Evolutionary conservation across 2,888 invertebrate genomes (phyloP).

Genomic region (Synanthedon vespiformis): DNA sequence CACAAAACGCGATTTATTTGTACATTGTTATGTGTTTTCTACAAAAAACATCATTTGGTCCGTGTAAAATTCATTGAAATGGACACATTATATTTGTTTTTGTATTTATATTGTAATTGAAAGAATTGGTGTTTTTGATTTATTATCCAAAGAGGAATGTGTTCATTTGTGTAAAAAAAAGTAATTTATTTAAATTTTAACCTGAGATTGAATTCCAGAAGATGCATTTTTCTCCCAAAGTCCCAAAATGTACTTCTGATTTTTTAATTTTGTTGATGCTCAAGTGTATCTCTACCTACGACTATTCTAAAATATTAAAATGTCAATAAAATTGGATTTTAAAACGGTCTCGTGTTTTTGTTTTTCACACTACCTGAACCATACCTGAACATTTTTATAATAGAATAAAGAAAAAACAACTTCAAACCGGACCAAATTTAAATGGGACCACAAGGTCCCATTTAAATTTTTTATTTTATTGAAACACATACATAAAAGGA

Average conservation of each 20-base stretch:
- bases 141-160: constrained; percentile 62
- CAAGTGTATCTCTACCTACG: no score
- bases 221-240: constrained; percentile 41
- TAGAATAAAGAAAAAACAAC: no score
- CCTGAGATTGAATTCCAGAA: constrained; percentile 59
- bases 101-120: constrained; percentile 9
- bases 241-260: not conserved
- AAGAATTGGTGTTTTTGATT: constrained; percentile 29
- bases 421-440: no score
- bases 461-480: no score
- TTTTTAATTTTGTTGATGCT: no score
- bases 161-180: constrained; percentile 52
- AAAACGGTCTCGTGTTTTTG: constrained; percentile 22
- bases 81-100: constrained; percentile 36
- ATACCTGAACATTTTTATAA: no score
- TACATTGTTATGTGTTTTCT: no score
- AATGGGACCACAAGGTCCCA: no score
- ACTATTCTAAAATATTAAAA: constrained; percentile 55
- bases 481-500: no score
- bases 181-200: constrained; percentile 25
- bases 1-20: no score
- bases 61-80: constrained; percentile 10
- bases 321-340: constrained; percentile 70
- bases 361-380: not conserved
- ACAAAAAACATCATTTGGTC: no score